Base-by-base conservation (phyloP, 2,888 invertebrate species). In the Noctua janthe region DNA sequence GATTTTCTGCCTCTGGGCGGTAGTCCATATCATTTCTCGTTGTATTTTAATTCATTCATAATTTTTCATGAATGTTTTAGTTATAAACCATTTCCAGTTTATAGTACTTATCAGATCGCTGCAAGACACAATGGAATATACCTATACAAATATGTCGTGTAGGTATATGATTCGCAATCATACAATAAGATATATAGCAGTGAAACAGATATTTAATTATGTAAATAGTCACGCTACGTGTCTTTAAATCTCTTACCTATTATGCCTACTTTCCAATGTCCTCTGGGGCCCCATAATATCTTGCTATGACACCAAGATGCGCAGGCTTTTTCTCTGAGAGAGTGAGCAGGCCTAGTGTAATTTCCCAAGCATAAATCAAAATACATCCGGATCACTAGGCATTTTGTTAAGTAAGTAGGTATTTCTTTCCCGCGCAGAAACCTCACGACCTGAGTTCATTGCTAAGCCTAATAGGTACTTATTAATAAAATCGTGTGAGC, bases 401-500 rank as follows among this genome's bases (percentile, higher is more conserved):
- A 43, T 6, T 71, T 71, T 13, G 1, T 35, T 13, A 20, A 47
- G 13, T 69, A 69, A 6, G n/a, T 43, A 15, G 43, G 1, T 10
- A 29, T 6, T 62, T 62, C 8, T 5, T 35, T 66, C 20, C 5
- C 39, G 66, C 23, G 23, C 39, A 11, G 39, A 43, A 39, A 39
- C 23, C 23, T 39, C 23, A 66, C 1, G 1, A 8, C 3, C 13
- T 35, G 10, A 70, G 11, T 74, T 70, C 0, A 66, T 51, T 76
- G 78, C 59, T 83, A 43, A 74, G 82, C 17, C 51, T 51, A 62
- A 11, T 67, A 29, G 29, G 29, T 29, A 15, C 8, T 47, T n/a
- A n/a, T 13, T 67, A 8, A 23, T 23, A 29, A 17, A 49, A 49
- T 59, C 23, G 0, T 0, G n/a, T 35, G 35, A 54, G 20, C 56